Base-by-base conservation (phyloP, 2,113 vertebrate species). In the Datnioides undecimradiatus region DNA sequence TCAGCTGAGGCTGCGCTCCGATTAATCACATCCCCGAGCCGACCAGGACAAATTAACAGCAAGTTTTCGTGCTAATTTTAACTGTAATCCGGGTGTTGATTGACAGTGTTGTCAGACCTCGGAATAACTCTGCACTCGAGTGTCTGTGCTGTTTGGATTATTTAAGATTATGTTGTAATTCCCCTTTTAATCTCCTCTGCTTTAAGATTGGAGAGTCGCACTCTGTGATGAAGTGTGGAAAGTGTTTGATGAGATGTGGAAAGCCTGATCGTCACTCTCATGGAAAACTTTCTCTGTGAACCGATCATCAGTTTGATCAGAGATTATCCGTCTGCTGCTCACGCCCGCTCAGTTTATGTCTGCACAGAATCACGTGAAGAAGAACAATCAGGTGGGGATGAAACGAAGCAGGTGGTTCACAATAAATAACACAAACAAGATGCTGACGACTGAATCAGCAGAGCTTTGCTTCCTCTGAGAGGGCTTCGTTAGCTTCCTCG, bases 131-230 rank as follows among this genome's bases (percentile, higher is more conserved):
- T 94, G 94, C 96, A 91, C 94, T 94, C 94, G 92, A 95, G 94
- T 93, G 93, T 96, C 96, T 95, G 95, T 95, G 95, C 96, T 95
- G 95, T 90, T 95, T 95, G 95, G 97, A 98, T 98, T 97, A 97
- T 95, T 99, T 94, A 94, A 97, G 96, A 96, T 98, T 97, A 98
- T 95, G 90, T 95, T 96, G 96, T 97, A 99, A 99, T 97, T 96
- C 97, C 95, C 63, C 55, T 77, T 96, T 96, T 97, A 98, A 98
- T 98, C 96, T 96, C 90, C 87, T 76, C 88, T 89, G 94, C 95
- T 95, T 95, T 94, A 97, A 97, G 91, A 96, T 97, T 96, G 96
- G 91, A 93, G 95, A 95, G 93, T 93, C 95, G 91, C 94, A 96
- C 95, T 95, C 94, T 92, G 94, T 89, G 92, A 96, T 95, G 80